Conservation (phyloP, 2,113 vertebrate species). For the Poicephalus gulielmi region DNA sequence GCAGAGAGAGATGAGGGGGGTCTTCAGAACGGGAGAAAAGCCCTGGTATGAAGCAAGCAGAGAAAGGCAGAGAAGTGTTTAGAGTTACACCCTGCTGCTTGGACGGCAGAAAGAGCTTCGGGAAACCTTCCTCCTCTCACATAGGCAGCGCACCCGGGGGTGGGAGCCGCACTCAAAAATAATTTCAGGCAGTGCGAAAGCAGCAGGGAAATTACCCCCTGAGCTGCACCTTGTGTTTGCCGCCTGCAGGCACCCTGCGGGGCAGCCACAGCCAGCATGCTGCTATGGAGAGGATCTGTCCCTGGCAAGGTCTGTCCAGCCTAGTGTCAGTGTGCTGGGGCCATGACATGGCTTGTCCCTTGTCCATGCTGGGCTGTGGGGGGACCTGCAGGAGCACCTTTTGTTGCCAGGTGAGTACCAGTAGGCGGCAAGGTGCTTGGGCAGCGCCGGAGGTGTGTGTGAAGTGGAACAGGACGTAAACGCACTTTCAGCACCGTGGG, state of each 20-base stretch:
- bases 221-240: neutral
- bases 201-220: neutral
- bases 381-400: neutral
- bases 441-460: neutral
- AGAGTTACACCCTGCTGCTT: neutral
- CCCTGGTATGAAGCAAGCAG: neutral
- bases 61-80: neutral
- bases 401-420: neutral
- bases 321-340: rapidly evolving
- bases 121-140: neutral
- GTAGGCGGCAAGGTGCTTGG: neutral
- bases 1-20: neutral
- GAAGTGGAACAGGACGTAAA: constrained; percentile 38
- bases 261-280: rapidly evolving
- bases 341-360: neutral
- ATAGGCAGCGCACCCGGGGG: rapidly evolving
- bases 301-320: neutral
- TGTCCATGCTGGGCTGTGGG: rapidly evolving
- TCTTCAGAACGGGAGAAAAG: neutral
- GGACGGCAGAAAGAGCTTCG: neutral
- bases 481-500: neutral
- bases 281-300: neutral
- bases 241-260: rapidly evolving
- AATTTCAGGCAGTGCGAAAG: neutral
- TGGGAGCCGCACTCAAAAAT: neutral